These are phyloP conservation scores for Penelope pileata DNA, from an alignment of 2,113 vertebrate species.

Conservation along the genomic window DNA sequence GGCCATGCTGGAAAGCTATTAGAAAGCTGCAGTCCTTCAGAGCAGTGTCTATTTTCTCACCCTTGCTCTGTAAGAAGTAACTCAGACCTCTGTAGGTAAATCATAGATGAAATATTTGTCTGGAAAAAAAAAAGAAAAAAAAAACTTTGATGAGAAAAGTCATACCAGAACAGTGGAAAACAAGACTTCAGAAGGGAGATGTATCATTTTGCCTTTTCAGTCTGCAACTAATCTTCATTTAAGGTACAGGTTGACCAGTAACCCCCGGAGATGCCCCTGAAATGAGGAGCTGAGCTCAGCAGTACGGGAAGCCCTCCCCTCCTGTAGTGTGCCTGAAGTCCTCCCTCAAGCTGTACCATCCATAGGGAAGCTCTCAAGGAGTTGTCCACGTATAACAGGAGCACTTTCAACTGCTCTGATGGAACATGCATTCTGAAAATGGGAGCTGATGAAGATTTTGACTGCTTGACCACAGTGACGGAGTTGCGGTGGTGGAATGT, in stretches of 20 bases:
- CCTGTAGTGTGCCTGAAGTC: background rate
- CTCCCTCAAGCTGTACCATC: background rate
- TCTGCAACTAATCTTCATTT: background rate
- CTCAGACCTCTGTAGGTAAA: background rate
- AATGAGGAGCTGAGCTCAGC: background rate
- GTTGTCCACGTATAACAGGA: background rate
- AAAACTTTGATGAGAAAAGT: background rate
- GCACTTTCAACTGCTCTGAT: background rate
- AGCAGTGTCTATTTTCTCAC: background rate
- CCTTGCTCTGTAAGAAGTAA: background rate
- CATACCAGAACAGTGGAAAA: background rate
- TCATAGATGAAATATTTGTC: background rate
- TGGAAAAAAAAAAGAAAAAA: background rate
- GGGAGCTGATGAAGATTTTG: background rate
- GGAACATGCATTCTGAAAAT: background rate
- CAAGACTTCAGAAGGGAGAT: background rate
- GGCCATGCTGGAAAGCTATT: background rate
- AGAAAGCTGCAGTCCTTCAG: background rate
- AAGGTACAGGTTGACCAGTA: background rate
- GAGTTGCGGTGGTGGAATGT: background rate
- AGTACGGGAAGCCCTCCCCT: background rate
- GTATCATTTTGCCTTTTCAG: background rate
- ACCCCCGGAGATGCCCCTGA: background rate
- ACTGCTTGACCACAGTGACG: background rate
- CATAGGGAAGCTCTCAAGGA: background rate